Base-by-base conservation (phyloP, 2,888 invertebrate genomes). In the Prosopocoilus inquinatus region DNA sequence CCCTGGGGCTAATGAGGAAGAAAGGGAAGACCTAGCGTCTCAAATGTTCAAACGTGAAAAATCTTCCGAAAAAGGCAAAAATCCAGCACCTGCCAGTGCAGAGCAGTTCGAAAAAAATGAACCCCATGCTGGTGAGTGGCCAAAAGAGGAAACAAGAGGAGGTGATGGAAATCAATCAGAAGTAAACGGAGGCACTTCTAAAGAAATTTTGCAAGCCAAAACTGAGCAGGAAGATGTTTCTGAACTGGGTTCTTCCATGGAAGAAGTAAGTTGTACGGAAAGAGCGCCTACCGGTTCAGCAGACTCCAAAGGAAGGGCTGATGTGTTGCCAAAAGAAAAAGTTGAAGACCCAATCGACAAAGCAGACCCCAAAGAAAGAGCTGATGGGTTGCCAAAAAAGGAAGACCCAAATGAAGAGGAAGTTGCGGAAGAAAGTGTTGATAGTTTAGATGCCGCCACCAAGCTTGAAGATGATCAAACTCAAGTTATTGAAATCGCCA, bases 41-140 rank as follows among this genome's bases (percentile, higher is more conserved):
- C 9, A 15, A 8, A 35, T 49, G 11, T 9, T 12, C 47, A 51
- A 51, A 49, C 11, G 11, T n/a, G 33, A 44, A 15, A 43, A n/a
- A n/a, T n/a, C n/a, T n/a, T n/a, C n/a, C n/a, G n/a, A n/a, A n/a
- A n/a, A n/a, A n/a, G n/a, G n/a, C n/a, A n/a, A n/a, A n/a, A n/a
- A n/a, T n/a, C n/a, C n/a, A n/a, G n/a, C n/a, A n/a, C n/a, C n/a
- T n/a, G 35, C 33, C 9, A 16, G 7, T 50, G 9, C 11, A 9
- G 33, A 13, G 1, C 13, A 50, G n/a, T 8, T 38, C 15, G 13
- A 33, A 47, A 34, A 52, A 16, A 28, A 7, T 28, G 7, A 28
- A 28, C 20, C 1, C 20, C 20, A 28, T 28, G 20, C 5, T 3
- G 5, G 7, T 28, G 20, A 28, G 7, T 1, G 20, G 5, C 20